Base-by-base conservation (phyloP, 2,113 vertebrate species). In the Lophotis ruficrista region DNA sequence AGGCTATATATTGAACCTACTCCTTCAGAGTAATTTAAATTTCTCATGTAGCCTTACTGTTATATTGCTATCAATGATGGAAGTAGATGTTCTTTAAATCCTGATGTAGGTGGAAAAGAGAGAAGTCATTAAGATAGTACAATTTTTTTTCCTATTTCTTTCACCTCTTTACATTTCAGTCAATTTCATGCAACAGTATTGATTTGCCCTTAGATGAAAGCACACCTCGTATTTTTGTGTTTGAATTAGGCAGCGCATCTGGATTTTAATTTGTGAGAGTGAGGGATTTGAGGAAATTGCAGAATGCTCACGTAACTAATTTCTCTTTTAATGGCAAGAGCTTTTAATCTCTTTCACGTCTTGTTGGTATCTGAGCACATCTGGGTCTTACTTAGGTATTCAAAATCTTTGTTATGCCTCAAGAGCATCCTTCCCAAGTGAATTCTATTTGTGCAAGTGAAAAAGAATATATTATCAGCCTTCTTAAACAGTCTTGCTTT, bases 291-390 rank as follows among this genome's bases (percentile, higher is more conserved):
- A 95, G 57, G 24, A 94, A 93, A 93, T 43, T 90, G 14, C 51
- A 71, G 82, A 91, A 76, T 47, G 20, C 45, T 93, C 94, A 33
- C 37, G 6, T 89, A 94, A 83, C 51, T 95, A 83, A 93, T 84
- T 93, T 87, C 41, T 89, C 78, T 91, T 89, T 89, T 86, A 92
- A 96, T 71, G 20, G 58, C 17, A 2, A 76, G 43, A 71, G 9
- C 33, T 93, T 93, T 97, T 96, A 91, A 91, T 97, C 83, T 95
- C 61, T 89, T 96, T 83, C 58, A 62, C 2, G 1, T 94, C 77
- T 93, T 85, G 15, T 68, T 78, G 86, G 31, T 94, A 51, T 92
- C 68, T 83, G 50, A 77, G 64, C 93, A 89, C 87, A 92, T 94
- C 72, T 93, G 75, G 41, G 21, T 88, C 60, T 88, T 80, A 85